Percentiles rank a stretch among this genome's conserved stretches.
phyloP scores from a whole-genome alignment of 2,797 vertebrate genomes.

The Valencia hispanica region DNA sequence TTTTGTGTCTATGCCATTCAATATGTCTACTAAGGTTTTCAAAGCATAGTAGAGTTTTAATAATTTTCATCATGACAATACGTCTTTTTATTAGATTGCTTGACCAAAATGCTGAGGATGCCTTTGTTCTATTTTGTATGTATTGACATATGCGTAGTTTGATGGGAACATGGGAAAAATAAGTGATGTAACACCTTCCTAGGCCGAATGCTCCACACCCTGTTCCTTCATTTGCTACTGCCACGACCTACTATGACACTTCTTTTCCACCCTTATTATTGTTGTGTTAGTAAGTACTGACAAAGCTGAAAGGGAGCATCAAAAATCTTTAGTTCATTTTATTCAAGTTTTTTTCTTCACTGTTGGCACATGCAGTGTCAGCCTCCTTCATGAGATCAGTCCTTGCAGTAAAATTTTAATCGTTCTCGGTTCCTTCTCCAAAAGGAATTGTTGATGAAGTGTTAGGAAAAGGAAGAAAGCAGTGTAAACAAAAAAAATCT shows the following conservation, averaged over 20 bases:
- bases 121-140: conserved; percentile 18
- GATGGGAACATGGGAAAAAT: conserved; percentile 76
- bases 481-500: conserved; percentile 54
- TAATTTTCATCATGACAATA: background rate
- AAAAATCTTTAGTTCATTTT: conserved; percentile 42
- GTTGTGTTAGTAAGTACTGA: conserved; percentile 63
- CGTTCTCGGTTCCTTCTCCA: conserved; percentile 23
- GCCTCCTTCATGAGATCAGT: conserved; percentile 61
- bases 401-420: conserved; percentile 51
- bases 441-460: conserved; percentile 63
- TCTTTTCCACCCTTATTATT: conserved; percentile 58
- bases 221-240: conserved; percentile 59
- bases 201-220: conserved; percentile 68
- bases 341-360: conserved; percentile 23
- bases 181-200: conserved; percentile 75
- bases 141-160: conserved; percentile 63
- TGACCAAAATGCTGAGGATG: conserved; percentile 29
- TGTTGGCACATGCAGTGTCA: conserved; percentile 44
- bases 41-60: background rate
- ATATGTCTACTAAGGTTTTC: background rate
- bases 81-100: background rate
- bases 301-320: conserved; percentile 53
- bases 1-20: background rate
- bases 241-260: conserved; percentile 47
- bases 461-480: conserved; percentile 65